phyloP scores from a whole-genome alignment of 1,140 invertebrate species.

The Drosophila insularis region DNA sequence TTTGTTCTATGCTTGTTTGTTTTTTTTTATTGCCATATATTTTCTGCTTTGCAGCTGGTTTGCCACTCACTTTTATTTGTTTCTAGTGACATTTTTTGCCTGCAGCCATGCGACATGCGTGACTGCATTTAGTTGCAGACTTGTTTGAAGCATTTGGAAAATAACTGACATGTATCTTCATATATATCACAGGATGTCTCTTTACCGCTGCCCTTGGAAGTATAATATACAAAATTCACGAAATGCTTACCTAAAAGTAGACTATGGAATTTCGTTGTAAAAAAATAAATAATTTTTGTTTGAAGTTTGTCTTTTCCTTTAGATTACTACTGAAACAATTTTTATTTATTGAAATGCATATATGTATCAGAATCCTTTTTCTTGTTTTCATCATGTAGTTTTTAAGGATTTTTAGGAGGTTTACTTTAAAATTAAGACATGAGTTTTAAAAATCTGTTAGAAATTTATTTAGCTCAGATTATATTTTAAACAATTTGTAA shows the following conservation, averaged over 20 bases:
- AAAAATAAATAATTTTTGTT: no score
- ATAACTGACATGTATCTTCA: not conserved
- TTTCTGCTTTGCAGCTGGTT: slow-evolving; percentile 10
- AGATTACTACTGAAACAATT: no score
- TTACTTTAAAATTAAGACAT: no score
- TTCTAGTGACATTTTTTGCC: slow-evolving; percentile 12
- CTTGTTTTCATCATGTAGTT: no score
- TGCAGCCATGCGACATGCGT: slow-evolving; percentile 38
- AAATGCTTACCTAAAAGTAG: not conserved
- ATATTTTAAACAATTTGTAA: no score
- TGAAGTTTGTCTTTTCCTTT: no score
- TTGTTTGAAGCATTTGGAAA: no score
- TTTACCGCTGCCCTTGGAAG: not conserved
- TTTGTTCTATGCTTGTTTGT: slow-evolving; percentile 40
- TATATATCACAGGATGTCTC: not conserved
- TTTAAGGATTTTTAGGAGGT: no score
- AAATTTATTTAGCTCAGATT: no score
- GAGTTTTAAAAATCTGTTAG: no score
- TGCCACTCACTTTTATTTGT: slow-evolving; percentile 34
- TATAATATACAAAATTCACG: not conserved
- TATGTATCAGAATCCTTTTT: no score
- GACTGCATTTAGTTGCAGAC: not conserved
- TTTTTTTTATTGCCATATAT: not conserved
- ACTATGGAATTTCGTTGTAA: not conserved
- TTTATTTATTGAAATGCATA: no score